Evolutionary conservation across 2,888 invertebrate species (phyloP).

Genomic region (Sphaeridia pumilis): DNA sequence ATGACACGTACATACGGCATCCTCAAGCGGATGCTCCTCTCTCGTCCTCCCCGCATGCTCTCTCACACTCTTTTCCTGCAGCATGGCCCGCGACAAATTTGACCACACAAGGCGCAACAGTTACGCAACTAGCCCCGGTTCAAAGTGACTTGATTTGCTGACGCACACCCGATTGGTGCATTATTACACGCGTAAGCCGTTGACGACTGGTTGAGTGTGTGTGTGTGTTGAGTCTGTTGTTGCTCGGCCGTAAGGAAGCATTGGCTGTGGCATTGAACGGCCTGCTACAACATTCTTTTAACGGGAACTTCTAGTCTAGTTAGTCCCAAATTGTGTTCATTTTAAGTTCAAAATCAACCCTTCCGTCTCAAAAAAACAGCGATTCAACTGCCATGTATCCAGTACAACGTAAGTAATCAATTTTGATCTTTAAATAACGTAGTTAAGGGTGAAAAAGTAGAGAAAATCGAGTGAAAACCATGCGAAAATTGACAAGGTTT

Average conservation of each 20-base stretch:
- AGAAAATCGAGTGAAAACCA: no score
- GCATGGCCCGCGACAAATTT: no score
- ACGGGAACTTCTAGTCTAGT: neutral
- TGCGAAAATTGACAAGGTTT: no score
- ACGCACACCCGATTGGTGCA: neutral
- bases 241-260: neutral
- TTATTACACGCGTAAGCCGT: no score
- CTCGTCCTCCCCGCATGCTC: no score
- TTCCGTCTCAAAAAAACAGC: neutral
- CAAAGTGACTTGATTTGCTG: neutral
- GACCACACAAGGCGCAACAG: no score
- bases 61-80: no score
- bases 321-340: conserved; percentile 3
- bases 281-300: neutral
- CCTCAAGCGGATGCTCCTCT: no score
- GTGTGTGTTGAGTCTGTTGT: neutral
- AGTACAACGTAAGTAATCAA: conserved; percentile 1
- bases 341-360: no score
- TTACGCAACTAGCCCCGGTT: no score
- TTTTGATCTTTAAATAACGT: neutral
- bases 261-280: neutral
- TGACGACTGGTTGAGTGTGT: neutral
- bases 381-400: neutral
- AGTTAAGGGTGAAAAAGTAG: no score
- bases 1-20: no score